These are phyloP conservation scores for Corythoichthys haematopterus DNA, from an alignment of 2,113 vertebrate species.

Conservation along the genomic window DNA sequence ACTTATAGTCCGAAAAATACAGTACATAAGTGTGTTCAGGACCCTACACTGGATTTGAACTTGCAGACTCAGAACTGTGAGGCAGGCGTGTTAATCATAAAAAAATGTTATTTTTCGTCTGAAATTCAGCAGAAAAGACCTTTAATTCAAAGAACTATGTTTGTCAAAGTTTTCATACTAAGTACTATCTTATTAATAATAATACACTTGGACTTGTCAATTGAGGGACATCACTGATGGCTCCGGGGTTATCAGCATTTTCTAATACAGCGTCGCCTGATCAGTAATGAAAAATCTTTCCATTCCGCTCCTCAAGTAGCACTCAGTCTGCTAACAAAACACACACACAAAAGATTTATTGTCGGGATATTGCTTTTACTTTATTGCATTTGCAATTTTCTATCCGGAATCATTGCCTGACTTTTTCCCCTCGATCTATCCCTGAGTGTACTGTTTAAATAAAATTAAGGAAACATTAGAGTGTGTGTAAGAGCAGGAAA, in stretches of 20 bases:
- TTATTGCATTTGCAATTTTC: constrained; percentile 13
- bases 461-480: constrained; percentile 47
- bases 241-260: not conserved
- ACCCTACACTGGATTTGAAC: too few relatives aligned
- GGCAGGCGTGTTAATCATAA: too few relatives aligned
- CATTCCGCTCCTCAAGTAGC: not conserved
- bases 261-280: not conserved
- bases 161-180: not conserved
- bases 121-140: too few relatives aligned
- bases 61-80: too few relatives aligned
- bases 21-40: too few relatives aligned
- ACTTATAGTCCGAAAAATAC: too few relatives aligned
- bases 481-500: constrained; percentile 29
- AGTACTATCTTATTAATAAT: not conserved
- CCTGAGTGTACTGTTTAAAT: constrained; percentile 39
- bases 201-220: not conserved
- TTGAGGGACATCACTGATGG: not conserved
- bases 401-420: constrained; percentile 4
- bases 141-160: not conserved
- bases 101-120: too few relatives aligned
- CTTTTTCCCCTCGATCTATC: constrained; percentile 35
- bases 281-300: constrained; percentile 6
- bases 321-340: not conserved
- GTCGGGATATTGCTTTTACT: constrained; percentile 2
- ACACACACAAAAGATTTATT: not conserved